Evolutionary conservation across 2,888 invertebrate species (phyloP).

Genomic region (Melangyna quadrimaculata): DNA sequence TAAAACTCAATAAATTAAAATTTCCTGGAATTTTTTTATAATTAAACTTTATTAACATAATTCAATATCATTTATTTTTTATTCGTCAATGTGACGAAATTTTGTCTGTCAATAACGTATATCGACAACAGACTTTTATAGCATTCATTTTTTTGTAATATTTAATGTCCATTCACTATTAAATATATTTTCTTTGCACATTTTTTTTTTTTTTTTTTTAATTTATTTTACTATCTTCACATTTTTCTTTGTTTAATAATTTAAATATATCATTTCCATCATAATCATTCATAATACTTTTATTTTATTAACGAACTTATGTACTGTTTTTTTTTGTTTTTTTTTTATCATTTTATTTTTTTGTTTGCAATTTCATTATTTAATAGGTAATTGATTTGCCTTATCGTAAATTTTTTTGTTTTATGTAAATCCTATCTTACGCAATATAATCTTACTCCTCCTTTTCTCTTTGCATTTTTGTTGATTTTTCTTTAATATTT

Average conservation of each 20-base stretch:
- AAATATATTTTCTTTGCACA: slow-evolving; percentile 62
- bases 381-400: slow-evolving; percentile 71
- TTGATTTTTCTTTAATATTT: background rate
- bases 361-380: slow-evolving; percentile 62
- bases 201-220: slow-evolving; percentile 29
- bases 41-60: slow-evolving; percentile 72
- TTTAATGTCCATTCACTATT: slow-evolving; percentile 67
- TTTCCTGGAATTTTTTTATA: slow-evolving; percentile 53
- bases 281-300: slow-evolving; percentile 53
- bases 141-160: slow-evolving; percentile 60
- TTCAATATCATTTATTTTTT: slow-evolving; percentile 75
- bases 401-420: slow-evolving; percentile 70
- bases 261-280: slow-evolving; percentile 63
- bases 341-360: slow-evolving; percentile 14
- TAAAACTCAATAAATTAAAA: background rate
- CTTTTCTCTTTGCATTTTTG: slow-evolving; percentile 28
- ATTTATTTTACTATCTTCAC: slow-evolving; percentile 24
- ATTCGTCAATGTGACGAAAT: slow-evolving; percentile 82
- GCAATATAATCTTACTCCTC: slow-evolving; percentile 59
- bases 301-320: slow-evolving; percentile 62
- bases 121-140: slow-evolving; percentile 80
- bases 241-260: slow-evolving; percentile 27
- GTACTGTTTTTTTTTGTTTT: slow-evolving; percentile 38
- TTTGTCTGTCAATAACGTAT: slow-evolving; percentile 80
- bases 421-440: slow-evolving; percentile 71